phyloP scores from a whole-genome alignment of 1,140 invertebrate species.

The Adoxophyes honmai region DNA sequence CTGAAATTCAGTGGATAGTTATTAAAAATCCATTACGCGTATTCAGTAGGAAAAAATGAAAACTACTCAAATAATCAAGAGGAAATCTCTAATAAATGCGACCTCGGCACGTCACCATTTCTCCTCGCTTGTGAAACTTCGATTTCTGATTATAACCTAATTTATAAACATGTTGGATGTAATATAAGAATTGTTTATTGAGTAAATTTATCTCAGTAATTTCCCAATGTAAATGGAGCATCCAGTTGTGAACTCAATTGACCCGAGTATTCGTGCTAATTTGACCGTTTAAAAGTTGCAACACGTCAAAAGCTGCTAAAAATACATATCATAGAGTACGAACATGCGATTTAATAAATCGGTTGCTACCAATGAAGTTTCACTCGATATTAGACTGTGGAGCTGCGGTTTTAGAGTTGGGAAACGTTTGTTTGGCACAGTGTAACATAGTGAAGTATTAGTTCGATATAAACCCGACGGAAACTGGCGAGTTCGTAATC shows the following conservation, averaged over 20 bases:
- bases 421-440: not conserved
- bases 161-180: no score
- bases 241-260: constrained; percentile 8
- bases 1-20: no score
- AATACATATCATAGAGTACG: constrained; percentile 12
- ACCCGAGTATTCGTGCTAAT: not conserved
- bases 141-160: no score
- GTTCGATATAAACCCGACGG: constrained; percentile 22
- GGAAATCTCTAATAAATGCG: no score
- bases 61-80: no score
- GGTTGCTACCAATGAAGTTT: not conserved
- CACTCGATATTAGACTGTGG: not conserved
- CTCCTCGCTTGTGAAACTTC: no score
- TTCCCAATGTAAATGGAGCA: not conserved
- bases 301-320: constrained; percentile 11
- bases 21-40: no score
- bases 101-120: no score
- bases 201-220: no score
- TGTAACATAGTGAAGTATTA: constrained; percentile 15
- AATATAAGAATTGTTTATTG: no score
- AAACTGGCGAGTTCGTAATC: constrained; percentile 31
- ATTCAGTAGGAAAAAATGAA: no score
- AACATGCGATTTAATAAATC: not conserved
- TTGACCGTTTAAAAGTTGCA: constrained; percentile 14
- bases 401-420: not conserved